Evolutionary conservation across 2,888 invertebrate genomes (phyloP).

Genomic region (Trissolcus brochymenae): DNA sequence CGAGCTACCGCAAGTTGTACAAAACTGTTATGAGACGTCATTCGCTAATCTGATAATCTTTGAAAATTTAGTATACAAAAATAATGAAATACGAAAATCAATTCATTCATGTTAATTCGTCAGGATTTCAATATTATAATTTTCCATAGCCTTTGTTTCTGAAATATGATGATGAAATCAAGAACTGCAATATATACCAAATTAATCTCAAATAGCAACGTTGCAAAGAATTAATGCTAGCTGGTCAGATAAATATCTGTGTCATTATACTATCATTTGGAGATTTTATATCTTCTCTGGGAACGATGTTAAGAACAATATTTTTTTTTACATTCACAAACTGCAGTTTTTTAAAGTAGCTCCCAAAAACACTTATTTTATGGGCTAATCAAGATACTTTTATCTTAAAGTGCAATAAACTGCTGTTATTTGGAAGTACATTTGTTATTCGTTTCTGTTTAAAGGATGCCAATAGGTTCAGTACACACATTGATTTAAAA

Average conservation of each 20-base stretch:
- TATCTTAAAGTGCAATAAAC: background rate
- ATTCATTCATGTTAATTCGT: no score
- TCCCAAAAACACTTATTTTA: background rate
- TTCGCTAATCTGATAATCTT: no score
- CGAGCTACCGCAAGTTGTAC: no score
- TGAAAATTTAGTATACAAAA: no score
- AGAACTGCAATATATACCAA: background rate
- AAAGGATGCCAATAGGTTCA: background rate
- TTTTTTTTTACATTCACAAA: background rate
- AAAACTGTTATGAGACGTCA: no score
- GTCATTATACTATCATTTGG: background rate
- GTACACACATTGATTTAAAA: background rate
- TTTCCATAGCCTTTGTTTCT: no score
- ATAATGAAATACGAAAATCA: no score
- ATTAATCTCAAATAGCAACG: background rate
- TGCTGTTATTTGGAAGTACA: background rate
- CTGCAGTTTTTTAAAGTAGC: slow-evolving; percentile 9
- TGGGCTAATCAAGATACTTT: background rate
- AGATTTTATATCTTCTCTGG: background rate
- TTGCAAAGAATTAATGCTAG: background rate
- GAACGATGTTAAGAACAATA: background rate
- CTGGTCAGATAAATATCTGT: background rate
- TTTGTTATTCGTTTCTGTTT: background rate
- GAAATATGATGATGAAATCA: background rate
- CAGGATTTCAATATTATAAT: no score